Conservation (phyloP, 2,888 invertebrate species). For the Stenoptilia bipunctidactyla region DNA sequence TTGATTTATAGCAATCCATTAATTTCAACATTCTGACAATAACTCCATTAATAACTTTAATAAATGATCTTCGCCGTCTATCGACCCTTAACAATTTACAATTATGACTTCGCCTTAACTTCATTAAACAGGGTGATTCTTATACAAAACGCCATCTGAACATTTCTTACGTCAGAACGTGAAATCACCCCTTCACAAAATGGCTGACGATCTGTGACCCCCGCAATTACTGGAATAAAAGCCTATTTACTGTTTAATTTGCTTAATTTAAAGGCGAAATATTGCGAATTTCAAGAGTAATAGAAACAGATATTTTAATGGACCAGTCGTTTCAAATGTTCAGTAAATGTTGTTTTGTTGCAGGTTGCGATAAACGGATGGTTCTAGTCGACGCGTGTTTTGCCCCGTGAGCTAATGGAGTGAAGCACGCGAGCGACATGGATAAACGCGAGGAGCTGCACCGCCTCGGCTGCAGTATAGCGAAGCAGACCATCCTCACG, state of each 20-base stretch:
- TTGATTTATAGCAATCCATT: not conserved
- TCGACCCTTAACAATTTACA: constrained; percentile 23
- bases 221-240: constrained; percentile 36
- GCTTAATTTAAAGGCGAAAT: not conserved
- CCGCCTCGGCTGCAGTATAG: constrained; percentile 57
- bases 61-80: constrained; percentile 24
- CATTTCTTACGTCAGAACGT: constrained; percentile 25
- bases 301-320: too few relatives aligned
- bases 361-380: too few relatives aligned
- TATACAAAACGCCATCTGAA: constrained; percentile 16
- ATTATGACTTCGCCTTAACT: constrained; percentile 45
- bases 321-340: too few relatives aligned
- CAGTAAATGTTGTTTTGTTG: too few relatives aligned
- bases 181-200: constrained; percentile 24
- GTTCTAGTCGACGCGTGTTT: too few relatives aligned
- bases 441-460: constrained; percentile 55
- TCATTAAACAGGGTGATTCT: constrained; percentile 42
- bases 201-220: constrained; percentile 35
- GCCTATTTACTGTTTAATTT: constrained; percentile 34
- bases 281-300: too few relatives aligned
- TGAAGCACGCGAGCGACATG: constrained; percentile 14
- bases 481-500: constrained; percentile 60
- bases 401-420: too few relatives aligned
- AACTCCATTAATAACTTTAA: constrained; percentile 36
- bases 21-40: constrained; percentile 12